A percentile compares a stretch with the other conserved stretches of the same genome.
Evolutionary conservation across 2,113 vertebrate species (phyloP).

Genomic region (Bubo scandiacus): DNA sequence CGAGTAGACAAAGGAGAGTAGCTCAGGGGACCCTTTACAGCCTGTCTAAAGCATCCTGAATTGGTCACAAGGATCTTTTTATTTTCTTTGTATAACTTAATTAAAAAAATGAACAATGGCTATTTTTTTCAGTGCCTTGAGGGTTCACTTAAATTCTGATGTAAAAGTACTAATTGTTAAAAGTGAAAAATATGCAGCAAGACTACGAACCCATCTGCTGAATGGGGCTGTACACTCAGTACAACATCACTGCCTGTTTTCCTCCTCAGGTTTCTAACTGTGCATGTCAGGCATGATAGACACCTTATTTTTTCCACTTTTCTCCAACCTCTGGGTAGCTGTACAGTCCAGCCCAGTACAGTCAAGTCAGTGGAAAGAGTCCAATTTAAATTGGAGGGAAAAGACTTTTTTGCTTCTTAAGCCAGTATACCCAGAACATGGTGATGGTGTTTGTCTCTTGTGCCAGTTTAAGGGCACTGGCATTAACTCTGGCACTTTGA

Average conservation of each 20-base stretch:
- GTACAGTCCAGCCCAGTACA: neutral
- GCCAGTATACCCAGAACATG: neutral
- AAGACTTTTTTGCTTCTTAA: neutral
- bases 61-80: neutral
- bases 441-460: neutral
- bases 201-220: neutral
- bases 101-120: neutral
- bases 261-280: neutral
- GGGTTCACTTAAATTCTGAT: neutral
- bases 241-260: neutral
- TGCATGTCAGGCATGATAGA: neutral
- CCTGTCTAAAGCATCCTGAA: neutral
- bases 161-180: neutral
- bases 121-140: neutral
- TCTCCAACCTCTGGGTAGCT: neutral
- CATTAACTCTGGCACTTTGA: neutral
- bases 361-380: neutral
- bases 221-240: neutral
- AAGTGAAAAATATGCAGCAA: neutral
- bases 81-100: neutral
- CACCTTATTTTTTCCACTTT: neutral
- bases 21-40: neutral
- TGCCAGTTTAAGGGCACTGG: neutral
- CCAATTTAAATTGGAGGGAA: neutral
- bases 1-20: neutral